Evolutionary conservation across 2,888 invertebrate genomes (phyloP).

Genomic region (Andrena chrysosceles): DNA sequence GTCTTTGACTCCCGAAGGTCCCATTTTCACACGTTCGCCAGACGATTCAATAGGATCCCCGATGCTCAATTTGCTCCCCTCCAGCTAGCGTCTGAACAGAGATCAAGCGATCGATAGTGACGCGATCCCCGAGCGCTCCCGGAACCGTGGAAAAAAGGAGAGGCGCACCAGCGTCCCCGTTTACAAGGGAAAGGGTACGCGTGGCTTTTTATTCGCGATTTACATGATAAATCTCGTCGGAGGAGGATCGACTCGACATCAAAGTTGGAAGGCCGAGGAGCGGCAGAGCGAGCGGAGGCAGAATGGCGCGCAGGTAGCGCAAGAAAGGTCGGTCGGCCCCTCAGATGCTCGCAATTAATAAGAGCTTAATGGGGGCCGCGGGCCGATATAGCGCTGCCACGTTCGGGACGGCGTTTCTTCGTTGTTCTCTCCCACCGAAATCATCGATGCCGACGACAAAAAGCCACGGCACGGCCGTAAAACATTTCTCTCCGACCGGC

Average conservation of each 20-base stretch:
- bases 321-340: conserved; percentile 82
- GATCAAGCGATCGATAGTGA: conserved; percentile 18
- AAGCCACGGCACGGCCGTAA: conserved; percentile 76
- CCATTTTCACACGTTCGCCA: conserved; percentile 2
- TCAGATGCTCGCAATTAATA: conserved; percentile 84
- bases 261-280: conserved; percentile 59
- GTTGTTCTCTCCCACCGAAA: conserved; percentile 70
- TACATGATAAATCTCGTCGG: conserved; percentile 65
- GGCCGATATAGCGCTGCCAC: conserved; percentile 79
- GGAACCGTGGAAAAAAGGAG: conserved; percentile 27
- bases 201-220: conserved; percentile 57
- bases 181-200: conserved; percentile 19
- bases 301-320: conserved; percentile 83
- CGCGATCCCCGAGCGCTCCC: conserved; percentile 13
- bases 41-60: neutral
- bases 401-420: conserved; percentile 55
- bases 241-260: conserved; percentile 53
- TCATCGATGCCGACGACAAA: conserved; percentile 74
- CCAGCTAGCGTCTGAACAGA: neutral
- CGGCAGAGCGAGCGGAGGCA: conserved; percentile 53
- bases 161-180: conserved; percentile 3
- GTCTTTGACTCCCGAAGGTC: neutral
- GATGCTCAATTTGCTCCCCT: neutral
- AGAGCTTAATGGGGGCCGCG: conserved; percentile 83
- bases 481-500: conserved; percentile 78